Percentiles rank a stretch among this genome's conserved stretches.
Evolutionary conservation across 2,797 vertebrate genomes (phyloP).

Genomic region (Gymnothorax javanicus): DNA sequence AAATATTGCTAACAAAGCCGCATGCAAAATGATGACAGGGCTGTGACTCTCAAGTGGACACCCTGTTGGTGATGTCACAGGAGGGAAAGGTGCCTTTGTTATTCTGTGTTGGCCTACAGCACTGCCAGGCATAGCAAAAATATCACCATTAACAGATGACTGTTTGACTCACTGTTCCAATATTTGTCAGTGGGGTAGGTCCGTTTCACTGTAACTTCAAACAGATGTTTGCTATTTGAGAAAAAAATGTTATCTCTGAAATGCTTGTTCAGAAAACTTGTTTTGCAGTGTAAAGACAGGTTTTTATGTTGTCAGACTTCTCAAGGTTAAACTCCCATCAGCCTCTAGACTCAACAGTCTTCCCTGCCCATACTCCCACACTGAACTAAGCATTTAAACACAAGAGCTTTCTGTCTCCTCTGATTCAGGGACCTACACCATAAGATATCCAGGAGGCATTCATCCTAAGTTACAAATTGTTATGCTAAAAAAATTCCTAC

Average conservation of each 20-base stretch:
- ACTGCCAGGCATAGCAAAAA: too few relatives aligned
- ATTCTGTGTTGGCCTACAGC: not conserved
- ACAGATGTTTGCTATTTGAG: too few relatives aligned
- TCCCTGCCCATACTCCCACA: not conserved
- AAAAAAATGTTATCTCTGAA: not conserved
- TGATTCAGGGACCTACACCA: not conserved
- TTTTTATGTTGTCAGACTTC: slow-evolving; percentile 3
- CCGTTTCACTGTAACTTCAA: too few relatives aligned
- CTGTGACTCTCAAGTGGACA: too few relatives aligned
- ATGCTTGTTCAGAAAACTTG: not conserved
- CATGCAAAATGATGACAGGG: too few relatives aligned
- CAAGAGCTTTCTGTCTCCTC: not conserved
- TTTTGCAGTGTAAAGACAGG: slow-evolving; percentile 12
- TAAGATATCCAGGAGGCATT: not conserved
- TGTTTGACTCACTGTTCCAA: too few relatives aligned
- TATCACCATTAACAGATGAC: too few relatives aligned
- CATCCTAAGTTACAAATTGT: not conserved
- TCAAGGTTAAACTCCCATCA: slow-evolving; percentile 20
- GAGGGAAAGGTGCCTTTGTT: not conserved
- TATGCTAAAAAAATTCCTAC: too few relatives aligned
- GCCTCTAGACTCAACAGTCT: slow-evolving; percentile 29
- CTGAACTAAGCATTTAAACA: not conserved
- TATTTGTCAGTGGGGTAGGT: too few relatives aligned
- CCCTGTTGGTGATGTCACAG: not conserved
- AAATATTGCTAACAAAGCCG: too few relatives aligned